Percentiles rank a stretch among this genome's conserved stretches.
Conservation (phyloP, 2,888 invertebrate genomes). For the Dyspetes luteomarginatus region DNA sequence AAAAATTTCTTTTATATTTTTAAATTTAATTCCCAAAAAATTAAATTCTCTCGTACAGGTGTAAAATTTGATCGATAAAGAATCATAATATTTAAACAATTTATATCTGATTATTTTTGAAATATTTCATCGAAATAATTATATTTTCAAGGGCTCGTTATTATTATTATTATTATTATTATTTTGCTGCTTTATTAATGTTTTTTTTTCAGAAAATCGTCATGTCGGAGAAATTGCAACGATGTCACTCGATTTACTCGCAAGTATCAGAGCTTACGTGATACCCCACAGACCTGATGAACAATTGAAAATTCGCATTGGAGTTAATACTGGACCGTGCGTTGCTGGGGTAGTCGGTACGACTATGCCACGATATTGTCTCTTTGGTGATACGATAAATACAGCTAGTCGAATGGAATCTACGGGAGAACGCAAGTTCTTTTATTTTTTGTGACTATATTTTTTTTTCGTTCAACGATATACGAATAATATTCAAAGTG, state of each 20-base stretch:
- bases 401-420: conserved; percentile 95
- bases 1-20: neutral
- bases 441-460: too few species aligned
- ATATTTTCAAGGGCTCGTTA: too few species aligned
- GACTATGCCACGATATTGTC: conserved; percentile 94
- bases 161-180: too few species aligned
- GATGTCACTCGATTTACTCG: conserved; percentile 93
- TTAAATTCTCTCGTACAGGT: neutral
- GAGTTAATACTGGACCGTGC: conserved; percentile 92
- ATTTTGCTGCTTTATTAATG: too few species aligned
- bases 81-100: neutral
- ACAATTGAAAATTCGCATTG: conserved; percentile 91
- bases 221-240: conserved; percentile 94
- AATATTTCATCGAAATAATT: too few species aligned
- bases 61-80: neutral
- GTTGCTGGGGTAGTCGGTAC: conserved; percentile 94
- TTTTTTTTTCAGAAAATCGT: conserved; percentile 86
- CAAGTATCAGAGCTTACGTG: conserved; percentile 90
- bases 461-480: too few species aligned
- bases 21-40: neutral
- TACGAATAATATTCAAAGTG: too few species aligned
- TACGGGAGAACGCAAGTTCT: conserved; percentile 89
- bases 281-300: conserved; percentile 90
- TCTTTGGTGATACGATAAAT: conserved; percentile 94
- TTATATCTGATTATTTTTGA: too few species aligned